Evolutionary conservation across 2,113 vertebrate genomes (phyloP).

Genomic region (Mesoclemmys tuberculata): DNA sequence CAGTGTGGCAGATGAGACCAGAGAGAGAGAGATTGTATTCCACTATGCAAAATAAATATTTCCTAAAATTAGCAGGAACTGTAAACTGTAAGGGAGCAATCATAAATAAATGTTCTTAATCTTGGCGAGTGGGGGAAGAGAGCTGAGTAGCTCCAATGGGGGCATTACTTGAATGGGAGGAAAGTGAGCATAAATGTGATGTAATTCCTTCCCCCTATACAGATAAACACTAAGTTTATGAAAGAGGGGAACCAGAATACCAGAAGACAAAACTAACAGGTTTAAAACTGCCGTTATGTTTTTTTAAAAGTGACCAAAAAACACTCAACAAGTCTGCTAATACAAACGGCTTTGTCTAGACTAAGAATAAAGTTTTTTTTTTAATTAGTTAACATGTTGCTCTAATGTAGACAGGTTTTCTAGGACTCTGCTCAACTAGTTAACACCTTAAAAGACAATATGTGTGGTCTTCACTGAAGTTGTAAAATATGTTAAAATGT

Average conservation of each 20-base stretch:
- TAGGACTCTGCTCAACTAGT: background rate
- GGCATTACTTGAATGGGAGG: background rate
- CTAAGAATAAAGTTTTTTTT: background rate
- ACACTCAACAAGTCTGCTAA: background rate
- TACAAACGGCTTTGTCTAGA: background rate
- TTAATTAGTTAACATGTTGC: background rate
- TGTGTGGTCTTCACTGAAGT: background rate
- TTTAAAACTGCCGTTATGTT: background rate
- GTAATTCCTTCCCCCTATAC: background rate
- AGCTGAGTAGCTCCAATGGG: background rate
- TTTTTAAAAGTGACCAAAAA: background rate
- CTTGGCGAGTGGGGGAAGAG: background rate
- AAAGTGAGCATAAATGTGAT: background rate
- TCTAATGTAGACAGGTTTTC: background rate
- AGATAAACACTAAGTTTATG: background rate
- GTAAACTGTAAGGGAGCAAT: rapidly evolving
- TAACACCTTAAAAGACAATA: background rate
- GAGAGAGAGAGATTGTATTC: rapidly evolving
- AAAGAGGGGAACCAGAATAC: background rate
- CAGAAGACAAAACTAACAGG: background rate
- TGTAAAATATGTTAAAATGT: background rate
- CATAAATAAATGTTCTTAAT: background rate
- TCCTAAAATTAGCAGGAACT: background rate
- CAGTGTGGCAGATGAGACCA: rapidly evolving
- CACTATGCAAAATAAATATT: rapidly evolving